phyloP scores from a whole-genome alignment of 2,888 invertebrate species.

The Spicauda simplicius region DNA sequence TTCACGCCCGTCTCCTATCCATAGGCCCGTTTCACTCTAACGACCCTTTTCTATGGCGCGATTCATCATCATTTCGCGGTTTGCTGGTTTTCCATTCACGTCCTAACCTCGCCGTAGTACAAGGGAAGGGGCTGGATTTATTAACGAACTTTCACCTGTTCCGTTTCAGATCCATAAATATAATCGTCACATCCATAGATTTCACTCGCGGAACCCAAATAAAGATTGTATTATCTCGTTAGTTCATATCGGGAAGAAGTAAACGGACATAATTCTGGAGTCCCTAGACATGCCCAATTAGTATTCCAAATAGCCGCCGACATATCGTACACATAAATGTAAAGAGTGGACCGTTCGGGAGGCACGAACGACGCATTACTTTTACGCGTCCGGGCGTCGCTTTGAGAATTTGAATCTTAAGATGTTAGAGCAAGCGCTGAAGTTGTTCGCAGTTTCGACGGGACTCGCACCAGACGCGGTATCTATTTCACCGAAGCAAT shows the following conservation, averaged over 20 bases:
- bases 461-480: conserved; percentile 73
- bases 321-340: conserved; percentile 83
- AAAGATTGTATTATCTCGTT: conserved; percentile 42
- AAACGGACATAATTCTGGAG: conserved; percentile 66
- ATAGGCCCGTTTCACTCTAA: conserved; percentile 60
- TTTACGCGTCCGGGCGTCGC: conserved; percentile 42
- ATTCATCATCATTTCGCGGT: conserved; percentile 85
- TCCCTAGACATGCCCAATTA: conserved; percentile 75
- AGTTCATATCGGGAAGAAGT: conserved; percentile 50
- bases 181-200: neutral
- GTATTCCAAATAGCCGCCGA: conserved; percentile 82
- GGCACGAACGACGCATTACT: conserved; percentile 79
- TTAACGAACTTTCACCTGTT: conserved; percentile 41
- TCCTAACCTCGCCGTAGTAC: conserved; percentile 49
- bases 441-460: conserved; percentile 63
- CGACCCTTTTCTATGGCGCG: conserved; percentile 73
- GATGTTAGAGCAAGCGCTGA: conserved; percentile 66
- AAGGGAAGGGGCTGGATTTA: conserved; percentile 51
- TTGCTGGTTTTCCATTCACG: conserved; percentile 82
- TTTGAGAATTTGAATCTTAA: conserved; percentile 71
- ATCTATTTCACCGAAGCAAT: conserved; percentile 82
- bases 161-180: conserved; percentile 33
- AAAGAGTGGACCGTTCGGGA: conserved; percentile 80
- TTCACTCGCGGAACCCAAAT: conserved; percentile 41
- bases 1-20: conserved; percentile 51